A percentile compares a stretch with the other conserved stretches of the same genome.
Evolutionary conservation across 2,113 vertebrate species (phyloP).

Genomic region (Rhinolophus ferrumequinum): DNA sequence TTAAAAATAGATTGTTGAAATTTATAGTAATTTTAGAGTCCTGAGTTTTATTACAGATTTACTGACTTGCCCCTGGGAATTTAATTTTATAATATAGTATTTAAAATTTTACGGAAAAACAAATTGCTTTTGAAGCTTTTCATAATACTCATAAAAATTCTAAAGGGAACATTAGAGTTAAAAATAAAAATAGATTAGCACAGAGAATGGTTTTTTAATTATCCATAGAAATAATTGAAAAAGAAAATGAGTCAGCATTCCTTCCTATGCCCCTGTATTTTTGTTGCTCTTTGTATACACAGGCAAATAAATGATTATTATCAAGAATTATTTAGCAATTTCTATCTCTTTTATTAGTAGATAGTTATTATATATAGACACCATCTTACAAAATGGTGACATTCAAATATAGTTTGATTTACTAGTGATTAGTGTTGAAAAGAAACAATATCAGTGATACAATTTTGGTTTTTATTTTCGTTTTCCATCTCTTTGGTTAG

Average conservation of each 20-base stretch:
- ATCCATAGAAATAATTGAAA: constrained; percentile 32
- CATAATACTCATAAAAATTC: constrained; percentile 18
- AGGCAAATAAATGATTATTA: constrained; percentile 42
- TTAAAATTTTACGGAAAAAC: constrained; percentile 53
- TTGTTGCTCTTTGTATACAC: neutral
- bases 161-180: constrained; percentile 40
- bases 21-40: constrained; percentile 38
- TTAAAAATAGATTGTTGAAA: constrained; percentile 60
- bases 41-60: constrained; percentile 43
- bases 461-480: neutral
- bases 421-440: neutral
- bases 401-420: neutral
- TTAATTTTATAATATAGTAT: constrained; percentile 24
- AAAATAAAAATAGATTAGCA: constrained; percentile 37
- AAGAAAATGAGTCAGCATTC: constrained; percentile 38
- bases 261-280: neutral
- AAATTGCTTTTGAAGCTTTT: constrained; percentile 17
- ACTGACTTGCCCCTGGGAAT: neutral
- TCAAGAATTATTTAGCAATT: constrained; percentile 31
- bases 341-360: constrained; percentile 16
- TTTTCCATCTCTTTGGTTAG: constrained; percentile 33
- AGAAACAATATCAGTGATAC: neutral
- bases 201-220: neutral
- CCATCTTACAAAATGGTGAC: neutral
- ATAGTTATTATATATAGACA: neutral